A percentile compares a stretch with the other conserved stretches of the same genome.
These are phyloP conservation scores for Euclidia mi DNA, from an alignment of 2,888 invertebrate species.

Conservation along the genomic window DNA sequence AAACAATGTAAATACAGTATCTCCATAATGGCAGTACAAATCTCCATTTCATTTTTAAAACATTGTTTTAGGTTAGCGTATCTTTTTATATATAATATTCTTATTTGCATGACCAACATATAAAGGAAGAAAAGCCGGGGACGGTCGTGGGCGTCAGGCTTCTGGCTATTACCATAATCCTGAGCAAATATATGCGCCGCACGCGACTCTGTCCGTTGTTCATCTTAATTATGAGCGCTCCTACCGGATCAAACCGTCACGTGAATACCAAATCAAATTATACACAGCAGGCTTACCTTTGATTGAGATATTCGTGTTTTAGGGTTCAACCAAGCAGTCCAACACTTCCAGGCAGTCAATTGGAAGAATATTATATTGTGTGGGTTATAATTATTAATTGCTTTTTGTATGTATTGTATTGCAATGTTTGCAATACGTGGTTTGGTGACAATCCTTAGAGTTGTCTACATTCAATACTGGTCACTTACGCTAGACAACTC, in stretches of 20 bases:
- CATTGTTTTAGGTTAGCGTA: too few relatives aligned
- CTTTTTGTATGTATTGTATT: too few relatives aligned
- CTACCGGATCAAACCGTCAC: conserved; percentile 55
- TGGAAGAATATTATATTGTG: conserved; percentile 3
- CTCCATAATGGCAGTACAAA: too few relatives aligned
- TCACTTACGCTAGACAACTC: too few relatives aligned
- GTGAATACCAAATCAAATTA: conserved; percentile 63
- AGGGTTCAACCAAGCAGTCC: conserved; percentile 7
- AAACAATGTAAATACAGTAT: too few relatives aligned
- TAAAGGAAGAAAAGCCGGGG: background rate
- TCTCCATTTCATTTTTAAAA: too few relatives aligned
- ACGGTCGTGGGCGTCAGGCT: background rate
- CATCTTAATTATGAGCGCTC: conserved; percentile 70
- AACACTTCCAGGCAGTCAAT: background rate
- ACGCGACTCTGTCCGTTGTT: conserved; percentile 60
- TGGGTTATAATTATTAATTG: too few relatives aligned
- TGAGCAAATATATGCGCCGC: conserved; percentile 67
- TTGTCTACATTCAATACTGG: too few relatives aligned
- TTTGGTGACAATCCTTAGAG: too few relatives aligned
- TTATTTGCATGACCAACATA: conserved; percentile 7
- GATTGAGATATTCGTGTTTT: conserved; percentile 29
- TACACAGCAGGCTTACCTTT: conserved; percentile 34
- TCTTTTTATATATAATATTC: background rate
- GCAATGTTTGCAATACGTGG: too few relatives aligned
- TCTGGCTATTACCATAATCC: conserved; percentile 66